phyloP scores from a whole-genome alignment of 1,140 invertebrate genomes.

The Aplysia californica region DNA sequence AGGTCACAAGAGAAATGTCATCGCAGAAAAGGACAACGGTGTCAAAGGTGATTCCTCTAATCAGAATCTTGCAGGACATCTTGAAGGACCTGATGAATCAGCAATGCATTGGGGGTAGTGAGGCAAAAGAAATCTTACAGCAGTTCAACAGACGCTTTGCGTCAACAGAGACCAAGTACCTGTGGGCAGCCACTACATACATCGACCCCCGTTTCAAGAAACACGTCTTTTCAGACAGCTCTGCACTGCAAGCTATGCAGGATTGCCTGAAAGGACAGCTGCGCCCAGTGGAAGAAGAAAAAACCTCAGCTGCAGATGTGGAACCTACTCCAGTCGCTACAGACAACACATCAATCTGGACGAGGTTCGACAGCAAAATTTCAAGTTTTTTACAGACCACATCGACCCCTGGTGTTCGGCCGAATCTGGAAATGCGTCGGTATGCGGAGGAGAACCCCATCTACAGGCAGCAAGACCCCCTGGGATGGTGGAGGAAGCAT shows the following conservation, averaged over 20 bases:
- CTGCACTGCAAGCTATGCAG: no score
- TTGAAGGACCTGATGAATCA: no score
- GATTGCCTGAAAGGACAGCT: neutral
- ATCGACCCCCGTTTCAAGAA: neutral
- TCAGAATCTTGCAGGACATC: neutral
- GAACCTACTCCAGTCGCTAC: neutral
- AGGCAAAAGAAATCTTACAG: neutral
- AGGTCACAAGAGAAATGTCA: neutral
- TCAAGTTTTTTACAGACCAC: neutral
- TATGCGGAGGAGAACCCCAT: slow-evolving; percentile 12
- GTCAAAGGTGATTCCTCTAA: neutral
- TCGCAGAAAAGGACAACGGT: neutral
- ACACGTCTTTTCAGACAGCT: neutral
- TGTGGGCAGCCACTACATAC: neutral
- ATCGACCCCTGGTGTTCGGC: neutral
- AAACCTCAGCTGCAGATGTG: neutral
- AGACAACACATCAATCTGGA: neutral
- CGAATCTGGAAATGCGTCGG: slow-evolving; percentile 1
- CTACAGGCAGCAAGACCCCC: slow-evolving; percentile 9
- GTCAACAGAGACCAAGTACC: neutral
- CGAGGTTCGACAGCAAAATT: neutral
- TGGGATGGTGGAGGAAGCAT: slow-evolving; percentile 25
- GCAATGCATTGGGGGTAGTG: no score
- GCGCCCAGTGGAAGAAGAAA: neutral
- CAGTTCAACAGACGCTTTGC: neutral